Evolutionary conservation across 2,888 invertebrate species (phyloP), one percentile per base, ranked within the genome.

Genomic region (Leucophora obtusa): DNA sequence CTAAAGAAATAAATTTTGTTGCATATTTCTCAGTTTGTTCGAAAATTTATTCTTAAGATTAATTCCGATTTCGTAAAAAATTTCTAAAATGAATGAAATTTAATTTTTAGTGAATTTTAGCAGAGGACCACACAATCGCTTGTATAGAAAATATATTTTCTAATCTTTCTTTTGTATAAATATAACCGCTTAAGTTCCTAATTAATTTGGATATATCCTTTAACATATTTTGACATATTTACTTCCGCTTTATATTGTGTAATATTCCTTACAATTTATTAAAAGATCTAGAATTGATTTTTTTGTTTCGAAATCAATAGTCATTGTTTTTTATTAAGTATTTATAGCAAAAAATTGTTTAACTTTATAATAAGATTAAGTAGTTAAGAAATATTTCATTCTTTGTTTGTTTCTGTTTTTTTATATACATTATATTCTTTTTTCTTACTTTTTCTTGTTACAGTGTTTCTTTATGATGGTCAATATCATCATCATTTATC

Each of bases 401-500:
- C 50, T 33, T 15, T 50, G 5, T 50, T 69, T n/a, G 4, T 24
- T 65, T 10, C n/a, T 70, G 28, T 15, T 21, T 10, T 59, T 65
- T 43, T 47, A 4, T 68, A 7, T 18, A 6, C 14, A 21, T 53
- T 6, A 28, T 58, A 47, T 62, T 9, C 15, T 18, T 18, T 35
- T 6, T 68, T 68, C 4, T 35, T 35, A 35, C 7, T 35, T 1
- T 24, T 35, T 35, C 1, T 47, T 5, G 43, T 47, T 47, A n/a
- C 6, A 53, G 15, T 51, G 50, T 51, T 68, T 24, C 15, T 51
- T 43, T 59, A 17, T 65, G 53, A 53, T 70, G 74, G 74, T 71
- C 69, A 72, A 70, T 58, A 71, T 70, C 70, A 51, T 70, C 70
- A 51, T 53, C 58, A 76, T 80, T 80, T 76, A 76, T 75, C 75